Evolutionary conservation across 2,888 invertebrate genomes (phyloP).

Genomic region (Romanomermis culicivorax): DNA sequence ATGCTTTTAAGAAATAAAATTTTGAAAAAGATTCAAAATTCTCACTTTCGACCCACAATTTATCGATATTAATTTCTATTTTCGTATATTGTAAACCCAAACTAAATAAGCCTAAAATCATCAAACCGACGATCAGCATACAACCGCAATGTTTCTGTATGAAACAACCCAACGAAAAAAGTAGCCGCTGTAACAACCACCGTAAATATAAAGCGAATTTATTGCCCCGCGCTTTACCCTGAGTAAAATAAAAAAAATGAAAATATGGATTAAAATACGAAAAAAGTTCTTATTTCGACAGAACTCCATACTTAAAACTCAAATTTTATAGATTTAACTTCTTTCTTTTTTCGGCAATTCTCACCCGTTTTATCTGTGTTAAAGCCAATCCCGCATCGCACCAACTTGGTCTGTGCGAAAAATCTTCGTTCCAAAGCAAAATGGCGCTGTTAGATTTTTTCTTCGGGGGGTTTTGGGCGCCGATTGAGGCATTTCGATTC

Average conservation of each 20-base stretch:
- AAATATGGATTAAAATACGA: not conserved
- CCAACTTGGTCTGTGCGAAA: constrained; percentile 51
- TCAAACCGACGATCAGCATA: constrained; percentile 65
- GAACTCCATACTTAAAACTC: too few species aligned
- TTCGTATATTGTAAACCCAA: constrained; percentile 83
- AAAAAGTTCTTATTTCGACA: too few species aligned
- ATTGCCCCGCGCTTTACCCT: constrained; percentile 83
- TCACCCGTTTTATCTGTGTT: constrained; percentile 86
- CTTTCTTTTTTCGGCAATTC: too few species aligned
- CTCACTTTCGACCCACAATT: constrained; percentile 83
- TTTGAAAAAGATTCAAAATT: too few species aligned
- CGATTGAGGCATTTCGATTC: too few species aligned
- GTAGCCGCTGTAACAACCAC: constrained; percentile 65
- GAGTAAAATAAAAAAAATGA: constrained; percentile 27
- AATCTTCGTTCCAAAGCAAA: constrained; percentile 28
- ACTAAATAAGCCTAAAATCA: constrained; percentile 53
- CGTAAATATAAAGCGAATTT: constrained; percentile 72
- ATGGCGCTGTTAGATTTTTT: too few species aligned
- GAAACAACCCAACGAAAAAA: constrained; percentile 59
- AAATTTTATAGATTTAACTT: too few species aligned
- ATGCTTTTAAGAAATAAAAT: too few species aligned
- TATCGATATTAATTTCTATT: constrained; percentile 79
- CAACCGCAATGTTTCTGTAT: constrained; percentile 80
- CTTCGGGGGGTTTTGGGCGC: too few species aligned
- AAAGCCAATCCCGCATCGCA: constrained; percentile 79